Base-by-base conservation (phyloP, 2,797 vertebrate genomes). In the Gambusia yucatana region DNA sequence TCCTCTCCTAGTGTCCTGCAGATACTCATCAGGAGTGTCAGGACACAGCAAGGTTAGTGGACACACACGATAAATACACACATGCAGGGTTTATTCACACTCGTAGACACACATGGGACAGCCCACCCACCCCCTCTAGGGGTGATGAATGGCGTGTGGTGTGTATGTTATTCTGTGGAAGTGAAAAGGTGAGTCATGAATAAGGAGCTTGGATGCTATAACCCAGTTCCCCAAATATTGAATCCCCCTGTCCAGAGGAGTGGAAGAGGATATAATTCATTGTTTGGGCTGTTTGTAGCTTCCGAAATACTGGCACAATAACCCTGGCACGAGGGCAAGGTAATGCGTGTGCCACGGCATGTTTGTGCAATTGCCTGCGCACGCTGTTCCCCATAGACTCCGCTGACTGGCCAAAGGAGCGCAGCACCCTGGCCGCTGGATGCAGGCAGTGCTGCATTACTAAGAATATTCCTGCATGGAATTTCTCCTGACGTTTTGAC, bases 1-100 rank as follows among this genome's bases (percentile, higher is more conserved):
- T 91, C 86, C 95, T 93, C 97, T 94, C 89, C 88, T 90, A 97
- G 97, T 97, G 97, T 98, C 97, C 97, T 98, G 97, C 97, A 98
- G 98, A 98, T 98, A 94, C 97, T 98, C 98, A 99, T 99, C 98
- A 98, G 96, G 97, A 98, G 97, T 97, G 97, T 99, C 98, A 98
- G 98, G 98, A 98, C 98, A 97, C 97, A 97, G 97, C 98, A 99
- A 99, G 98, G 98, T 99, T 98, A 99, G 98, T 96, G 97, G 97
- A 95, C 95, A 86, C 80, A 86, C 81, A 84, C 80, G 52, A 80
- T 67, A 36, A 47, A 78, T 78, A 82, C 79, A 82, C 79, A 79
- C 79, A 77, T n/a, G 25, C 81, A 75, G 77, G 69, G 67, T 61
- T 78, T 88, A 81, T 82, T 83, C 50, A 77, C 82, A 85, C 89